Evolutionary conservation across 2,888 invertebrate genomes (phyloP).

Genomic region (Podabrus alpinus): DNA sequence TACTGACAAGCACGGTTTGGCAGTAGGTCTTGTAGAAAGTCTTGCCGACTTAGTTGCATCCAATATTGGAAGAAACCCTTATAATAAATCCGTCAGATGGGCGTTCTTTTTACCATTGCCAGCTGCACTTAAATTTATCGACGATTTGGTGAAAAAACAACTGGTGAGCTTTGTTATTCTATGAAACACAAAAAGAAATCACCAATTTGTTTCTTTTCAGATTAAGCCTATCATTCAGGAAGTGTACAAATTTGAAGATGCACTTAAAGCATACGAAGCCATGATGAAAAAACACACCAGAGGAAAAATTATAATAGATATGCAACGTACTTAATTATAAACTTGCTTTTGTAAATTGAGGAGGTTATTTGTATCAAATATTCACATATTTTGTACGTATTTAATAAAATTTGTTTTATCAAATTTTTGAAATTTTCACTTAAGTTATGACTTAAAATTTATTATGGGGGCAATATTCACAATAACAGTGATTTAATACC

Average conservation of each 20-base stretch:
- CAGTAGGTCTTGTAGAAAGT: constrained; percentile 67
- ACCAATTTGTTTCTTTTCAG: constrained; percentile 54
- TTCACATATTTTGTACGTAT: background rate
- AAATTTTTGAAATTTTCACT: background rate
- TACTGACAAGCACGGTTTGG: constrained; percentile 75
- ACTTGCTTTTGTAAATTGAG: background rate
- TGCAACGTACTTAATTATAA: background rate
- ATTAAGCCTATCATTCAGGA: constrained; percentile 74
- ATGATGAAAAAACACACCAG: constrained; percentile 70
- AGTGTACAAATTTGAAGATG: constrained; percentile 69
- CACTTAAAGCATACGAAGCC: constrained; percentile 71
- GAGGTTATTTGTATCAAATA: background rate
- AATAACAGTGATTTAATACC: too few relatives aligned
- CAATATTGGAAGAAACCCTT: constrained; percentile 57
- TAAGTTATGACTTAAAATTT: too few relatives aligned
- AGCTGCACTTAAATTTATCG: constrained; percentile 69
- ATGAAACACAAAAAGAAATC: background rate
- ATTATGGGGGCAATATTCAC: too few relatives aligned
- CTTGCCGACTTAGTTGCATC: constrained; percentile 59
- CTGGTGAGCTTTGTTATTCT: constrained; percentile 59
- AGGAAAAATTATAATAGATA: constrained; percentile 76
- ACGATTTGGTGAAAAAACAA: constrained; percentile 67
- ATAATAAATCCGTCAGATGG: constrained; percentile 66
- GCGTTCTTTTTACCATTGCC: constrained; percentile 79
- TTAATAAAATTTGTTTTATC: background rate